phyloP scores from a whole-genome alignment of 2,888 invertebrate genomes.

The Pegoplata infirma region DNA sequence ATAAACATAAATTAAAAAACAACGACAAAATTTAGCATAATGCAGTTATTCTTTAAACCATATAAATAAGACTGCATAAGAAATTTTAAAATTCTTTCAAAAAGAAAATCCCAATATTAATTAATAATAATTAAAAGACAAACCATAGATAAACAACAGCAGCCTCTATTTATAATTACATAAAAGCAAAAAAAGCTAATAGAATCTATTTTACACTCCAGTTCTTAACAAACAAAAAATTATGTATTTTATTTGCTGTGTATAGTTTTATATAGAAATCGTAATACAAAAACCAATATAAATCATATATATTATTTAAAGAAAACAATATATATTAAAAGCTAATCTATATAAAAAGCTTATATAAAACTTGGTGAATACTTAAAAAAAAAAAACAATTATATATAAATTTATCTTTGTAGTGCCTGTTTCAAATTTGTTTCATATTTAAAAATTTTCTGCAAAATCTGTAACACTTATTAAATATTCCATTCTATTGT shows the following conservation, averaged over 20 bases:
- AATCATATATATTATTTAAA: constrained; percentile 7
- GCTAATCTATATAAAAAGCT: constrained; percentile 20
- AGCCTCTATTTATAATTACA: constrained; percentile 20
- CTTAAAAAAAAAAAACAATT: constrained; percentile 2
- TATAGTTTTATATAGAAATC: constrained; percentile 41
- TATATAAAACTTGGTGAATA: constrained; percentile 26
- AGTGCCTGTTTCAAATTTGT: constrained; percentile 50
- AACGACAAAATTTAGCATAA: constrained; percentile 53
- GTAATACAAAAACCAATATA: constrained; percentile 17
- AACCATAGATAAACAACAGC: constrained; percentile 28
- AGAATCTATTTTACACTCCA: constrained; percentile 51
- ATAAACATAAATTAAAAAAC: constrained; percentile 21
- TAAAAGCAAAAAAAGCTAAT: constrained; percentile 26
- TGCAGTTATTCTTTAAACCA: constrained; percentile 40
- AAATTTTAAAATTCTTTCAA: constrained; percentile 26
- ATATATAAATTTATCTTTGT: constrained; percentile 32
- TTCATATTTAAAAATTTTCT: constrained; percentile 7
- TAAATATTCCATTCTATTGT: constrained; percentile 26
- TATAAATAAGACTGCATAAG: constrained; percentile 48
- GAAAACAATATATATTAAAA: constrained; percentile 10
- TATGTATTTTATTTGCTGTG: constrained; percentile 47
- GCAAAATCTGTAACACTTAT: constrained; percentile 2
- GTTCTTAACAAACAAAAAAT: constrained; percentile 34
- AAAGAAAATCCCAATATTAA: constrained; percentile 6
- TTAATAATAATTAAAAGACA: constrained; percentile 6